phyloP scores from a whole-genome alignment of 2,888 invertebrate species.

The Xanthorhoe designata region DNA sequence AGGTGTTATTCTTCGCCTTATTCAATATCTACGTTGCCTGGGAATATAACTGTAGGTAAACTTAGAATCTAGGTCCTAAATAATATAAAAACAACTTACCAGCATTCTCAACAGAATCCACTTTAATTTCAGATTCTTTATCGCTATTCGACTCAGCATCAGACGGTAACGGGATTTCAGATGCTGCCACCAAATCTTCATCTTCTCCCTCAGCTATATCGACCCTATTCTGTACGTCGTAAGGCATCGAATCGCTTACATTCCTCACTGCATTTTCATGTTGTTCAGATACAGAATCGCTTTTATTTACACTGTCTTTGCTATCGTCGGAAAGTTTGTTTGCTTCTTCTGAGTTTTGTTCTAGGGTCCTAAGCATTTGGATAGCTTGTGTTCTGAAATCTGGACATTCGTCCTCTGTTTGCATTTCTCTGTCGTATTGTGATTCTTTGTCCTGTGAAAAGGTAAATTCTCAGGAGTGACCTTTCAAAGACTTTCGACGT shows the following conservation, averaged over 20 bases:
- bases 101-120: conserved; percentile 44
- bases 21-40: too few relatives aligned
- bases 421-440: conserved; percentile 68
- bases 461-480: not conserved
- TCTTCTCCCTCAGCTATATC: conserved; percentile 37
- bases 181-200: conserved; percentile 46
- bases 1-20: too few relatives aligned
- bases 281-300: conserved; percentile 33
- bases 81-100: conserved; percentile 42
- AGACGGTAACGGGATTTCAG: conserved; percentile 49
- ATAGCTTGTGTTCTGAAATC: conserved; percentile 59
- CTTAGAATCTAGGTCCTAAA: too few relatives aligned
- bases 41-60: too few relatives aligned
- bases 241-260: conserved; percentile 22
- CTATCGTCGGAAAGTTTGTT: conserved; percentile 27
- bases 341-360: conserved; percentile 18
- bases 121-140: conserved; percentile 50
- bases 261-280: conserved; percentile 37
- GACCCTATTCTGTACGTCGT: conserved; percentile 46
- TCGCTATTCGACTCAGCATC: conserved; percentile 55
- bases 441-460: conserved; percentile 63
- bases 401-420: conserved; percentile 64
- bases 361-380: conserved; percentile 38
- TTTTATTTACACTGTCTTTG: conserved; percentile 14
- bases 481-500: not conserved